These are phyloP conservation scores for Mythimna ferrago DNA, from an alignment of 2,888 invertebrate species.

Conservation along the genomic window DNA sequence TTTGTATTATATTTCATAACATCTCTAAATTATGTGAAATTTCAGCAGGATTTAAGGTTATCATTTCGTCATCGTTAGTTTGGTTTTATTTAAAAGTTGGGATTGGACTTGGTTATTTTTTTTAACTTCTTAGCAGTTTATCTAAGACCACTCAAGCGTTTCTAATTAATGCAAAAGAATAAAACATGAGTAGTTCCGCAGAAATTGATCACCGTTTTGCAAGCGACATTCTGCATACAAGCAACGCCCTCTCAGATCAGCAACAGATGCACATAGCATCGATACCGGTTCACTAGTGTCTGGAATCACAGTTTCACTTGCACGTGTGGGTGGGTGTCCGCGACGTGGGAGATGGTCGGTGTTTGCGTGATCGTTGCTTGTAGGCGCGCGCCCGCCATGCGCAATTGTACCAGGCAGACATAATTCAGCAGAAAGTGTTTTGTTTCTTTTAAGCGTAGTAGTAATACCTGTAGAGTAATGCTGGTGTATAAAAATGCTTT, in stretches of 20 bases:
- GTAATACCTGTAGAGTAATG: constrained; percentile 43
- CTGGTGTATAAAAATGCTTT: constrained; percentile 23
- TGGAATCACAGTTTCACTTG: constrained; percentile 63
- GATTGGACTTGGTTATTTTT: neutral
- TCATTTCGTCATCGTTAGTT: constrained; percentile 13
- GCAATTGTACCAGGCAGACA: constrained; percentile 82
- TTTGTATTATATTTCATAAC: neutral
- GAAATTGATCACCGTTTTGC: constrained; percentile 46
- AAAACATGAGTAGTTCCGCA: constrained; percentile 10
- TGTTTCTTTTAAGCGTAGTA: constrained; percentile 47
- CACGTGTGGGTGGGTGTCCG: constrained; percentile 67
- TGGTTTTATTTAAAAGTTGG: neutral
- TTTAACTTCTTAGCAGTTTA: neutral
- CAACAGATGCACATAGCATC: constrained; percentile 62
- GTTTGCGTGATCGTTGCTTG: constrained; percentile 69
- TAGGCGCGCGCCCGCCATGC: constrained; percentile 80
- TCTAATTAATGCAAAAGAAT: neutral
- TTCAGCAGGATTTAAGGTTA: neutral
- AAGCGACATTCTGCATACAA: constrained; percentile 49
- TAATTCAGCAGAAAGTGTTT: constrained; percentile 64
- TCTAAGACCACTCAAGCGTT: neutral
- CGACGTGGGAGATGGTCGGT: constrained; percentile 66
- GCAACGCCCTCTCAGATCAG: constrained; percentile 46
- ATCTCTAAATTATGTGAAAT: constrained; percentile 5
- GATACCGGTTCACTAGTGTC: constrained; percentile 65